Evolutionary conservation across 2,797 vertebrate genomes (phyloP), one percentile per base, ranked within the genome.

Genomic region (Mareca penelope): DNA sequence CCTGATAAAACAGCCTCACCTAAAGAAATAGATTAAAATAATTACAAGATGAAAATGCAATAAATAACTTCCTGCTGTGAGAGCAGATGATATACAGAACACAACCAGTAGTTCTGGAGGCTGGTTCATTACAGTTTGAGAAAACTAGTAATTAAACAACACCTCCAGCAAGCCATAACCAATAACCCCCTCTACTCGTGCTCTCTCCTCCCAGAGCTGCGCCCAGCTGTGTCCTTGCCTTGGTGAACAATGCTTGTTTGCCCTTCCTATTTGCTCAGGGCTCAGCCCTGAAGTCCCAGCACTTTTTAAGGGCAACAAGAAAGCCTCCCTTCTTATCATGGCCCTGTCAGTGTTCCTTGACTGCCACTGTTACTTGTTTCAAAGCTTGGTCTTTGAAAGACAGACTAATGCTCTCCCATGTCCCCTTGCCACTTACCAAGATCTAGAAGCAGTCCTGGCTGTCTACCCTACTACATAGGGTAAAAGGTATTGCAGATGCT

Each of bases 281-380:
- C 4, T 9, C 15, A 15, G 35, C 5, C 14, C 60, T 53, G 56
- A 19, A 40, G 22, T 14, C 42, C 14, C 48, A 63, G 56, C 35
- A 22, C 6, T 53, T 33, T 82, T n/a, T 14, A 35, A 80, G 72
- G 15, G 46, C 10, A 12, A 5, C 15, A 16, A 39, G 33, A 71
- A 65, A n/a, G 18, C 12, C 37, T 3, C 0, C 0, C 10, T 59
- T 39, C 12, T 24, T 29, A 8, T 26, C 0, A 0, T 40, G 84
- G 12, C 37, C 17, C 1, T 0, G 19, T 10, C 31, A 26, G 9
- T 75, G 28, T 21, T 72, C 33, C 21, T 37, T 63, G 28, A 14
- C 12, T 84, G 50, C 39, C 78, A 10, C 3, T 52, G 26, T 3
- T 12, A 13, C 31, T 60, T 35, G 5, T 57, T 52, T 53, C 60